These are phyloP conservation scores for Eulemur coronatus DNA, from an alignment of 2,797 vertebrate genomes.

Conservation along the genomic window DNA sequence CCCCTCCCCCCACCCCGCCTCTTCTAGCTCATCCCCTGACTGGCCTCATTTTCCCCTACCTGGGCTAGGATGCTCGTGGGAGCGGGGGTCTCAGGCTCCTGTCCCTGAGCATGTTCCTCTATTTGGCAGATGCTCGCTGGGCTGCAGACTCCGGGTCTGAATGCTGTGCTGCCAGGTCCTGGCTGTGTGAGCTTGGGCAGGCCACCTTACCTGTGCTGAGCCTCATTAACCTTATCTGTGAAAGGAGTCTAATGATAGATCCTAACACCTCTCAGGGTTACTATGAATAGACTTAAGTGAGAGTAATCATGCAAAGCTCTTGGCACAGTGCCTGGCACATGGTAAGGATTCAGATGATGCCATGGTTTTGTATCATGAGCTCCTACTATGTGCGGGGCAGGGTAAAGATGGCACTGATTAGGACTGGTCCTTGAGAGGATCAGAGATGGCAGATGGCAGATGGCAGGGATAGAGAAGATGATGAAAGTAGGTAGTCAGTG, in stretches of 20 bases:
- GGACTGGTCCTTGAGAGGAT: no score
- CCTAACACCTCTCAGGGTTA: not conserved
- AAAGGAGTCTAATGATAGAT: not conserved
- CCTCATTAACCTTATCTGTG: not conserved
- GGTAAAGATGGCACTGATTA: not conserved
- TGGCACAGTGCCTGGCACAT: not conserved
- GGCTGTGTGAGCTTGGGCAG: not conserved
- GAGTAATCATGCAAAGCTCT: not conserved
- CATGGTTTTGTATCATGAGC: not conserved
- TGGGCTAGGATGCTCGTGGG: not conserved
- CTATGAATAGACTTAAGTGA: not conserved
- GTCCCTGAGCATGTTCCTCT: not conserved
- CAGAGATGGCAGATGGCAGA: not conserved
- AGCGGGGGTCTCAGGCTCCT: not conserved
- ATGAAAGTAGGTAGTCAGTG: not conserved
- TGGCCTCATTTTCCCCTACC: slow-evolving; percentile 11
- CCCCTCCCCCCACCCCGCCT: no score
- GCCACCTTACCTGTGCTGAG: not conserved
- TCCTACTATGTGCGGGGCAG: not conserved
- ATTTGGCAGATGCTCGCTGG: not conserved
- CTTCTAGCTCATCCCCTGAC: not conserved
- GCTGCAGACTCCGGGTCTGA: not conserved
- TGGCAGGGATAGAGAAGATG: not conserved
- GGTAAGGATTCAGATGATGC: not conserved
- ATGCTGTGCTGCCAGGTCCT: not conserved